These are phyloP conservation scores for Indri indri DNA, from an alignment of 2,113 vertebrate species.

Conservation along the genomic window DNA sequence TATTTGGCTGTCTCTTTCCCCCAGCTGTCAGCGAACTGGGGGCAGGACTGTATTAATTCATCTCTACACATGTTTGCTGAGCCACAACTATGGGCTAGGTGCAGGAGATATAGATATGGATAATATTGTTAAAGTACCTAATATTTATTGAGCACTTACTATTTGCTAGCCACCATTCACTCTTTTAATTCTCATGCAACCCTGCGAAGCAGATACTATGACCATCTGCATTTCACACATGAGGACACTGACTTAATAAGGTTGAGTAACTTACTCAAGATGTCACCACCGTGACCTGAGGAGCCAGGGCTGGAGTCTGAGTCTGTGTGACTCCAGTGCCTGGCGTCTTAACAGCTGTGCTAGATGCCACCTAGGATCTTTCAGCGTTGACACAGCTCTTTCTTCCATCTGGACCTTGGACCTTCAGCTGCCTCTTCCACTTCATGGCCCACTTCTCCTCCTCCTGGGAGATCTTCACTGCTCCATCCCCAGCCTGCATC, in stretches of 20 bases:
- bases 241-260: not conserved
- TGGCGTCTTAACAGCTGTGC: not conserved
- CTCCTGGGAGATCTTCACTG: not conserved
- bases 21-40: not conserved
- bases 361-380: not conserved
- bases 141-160: not conserved
- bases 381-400: not conserved
- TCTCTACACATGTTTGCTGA: not conserved
- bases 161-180: not conserved
- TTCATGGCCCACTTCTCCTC: not conserved
- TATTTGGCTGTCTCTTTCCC: not conserved
- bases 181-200: not conserved
- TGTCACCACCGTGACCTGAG: not conserved
- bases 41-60: not conserved
- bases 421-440: not conserved
- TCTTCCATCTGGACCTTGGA: not conserved
- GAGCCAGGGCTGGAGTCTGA: not conserved
- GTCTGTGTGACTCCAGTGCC: not conserved
- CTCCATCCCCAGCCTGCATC: not conserved
- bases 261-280: not conserved
- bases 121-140: not conserved
- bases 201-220: not conserved
- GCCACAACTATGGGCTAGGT: not conserved
- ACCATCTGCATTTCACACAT: not conserved
- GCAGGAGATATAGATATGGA: not conserved